These are phyloP conservation scores for Orthonyx spaldingii DNA, from an alignment of 2,113 vertebrate genomes.

Conservation along the genomic window DNA sequence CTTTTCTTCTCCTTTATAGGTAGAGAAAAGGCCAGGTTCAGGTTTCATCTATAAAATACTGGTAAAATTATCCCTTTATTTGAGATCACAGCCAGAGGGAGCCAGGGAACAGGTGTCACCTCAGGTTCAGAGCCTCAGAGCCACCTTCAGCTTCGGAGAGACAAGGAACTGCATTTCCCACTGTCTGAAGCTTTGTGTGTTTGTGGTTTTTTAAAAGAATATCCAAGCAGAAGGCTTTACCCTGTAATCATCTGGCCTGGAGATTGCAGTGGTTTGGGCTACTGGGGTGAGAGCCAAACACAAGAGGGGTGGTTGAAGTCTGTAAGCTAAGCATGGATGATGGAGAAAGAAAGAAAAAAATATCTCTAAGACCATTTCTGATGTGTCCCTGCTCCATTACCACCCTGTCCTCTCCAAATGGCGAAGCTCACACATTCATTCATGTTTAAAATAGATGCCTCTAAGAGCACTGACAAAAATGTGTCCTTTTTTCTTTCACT, in stretches of 20 bases:
- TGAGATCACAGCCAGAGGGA: not conserved
- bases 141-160: not conserved
- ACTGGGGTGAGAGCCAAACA: not conserved
- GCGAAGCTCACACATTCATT: not conserved
- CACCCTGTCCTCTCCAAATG: not conserved
- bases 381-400: not conserved
- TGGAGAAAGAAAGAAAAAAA: not conserved
- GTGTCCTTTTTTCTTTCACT: not conserved
- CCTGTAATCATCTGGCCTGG: not conserved
- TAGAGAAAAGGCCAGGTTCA: not conserved
- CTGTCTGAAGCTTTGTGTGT: not conserved
- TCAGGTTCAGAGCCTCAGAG: not conserved
- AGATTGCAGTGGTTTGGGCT: not conserved
- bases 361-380: not conserved
- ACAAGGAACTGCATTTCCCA: not conserved
- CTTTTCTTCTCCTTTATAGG: not conserved
- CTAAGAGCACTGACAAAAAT: not conserved
- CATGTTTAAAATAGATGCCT: conserved; percentile 11
- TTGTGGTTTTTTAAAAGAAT: not conserved
- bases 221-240: not conserved
- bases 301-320: not conserved
- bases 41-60: not conserved
- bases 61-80: not conserved
- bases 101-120: not conserved
- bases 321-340: not conserved